Evolutionary conservation across 2,113 vertebrate genomes (phyloP), one percentile per base, ranked within the genome.

Genomic region (Pygoscelis adeliae): DNA sequence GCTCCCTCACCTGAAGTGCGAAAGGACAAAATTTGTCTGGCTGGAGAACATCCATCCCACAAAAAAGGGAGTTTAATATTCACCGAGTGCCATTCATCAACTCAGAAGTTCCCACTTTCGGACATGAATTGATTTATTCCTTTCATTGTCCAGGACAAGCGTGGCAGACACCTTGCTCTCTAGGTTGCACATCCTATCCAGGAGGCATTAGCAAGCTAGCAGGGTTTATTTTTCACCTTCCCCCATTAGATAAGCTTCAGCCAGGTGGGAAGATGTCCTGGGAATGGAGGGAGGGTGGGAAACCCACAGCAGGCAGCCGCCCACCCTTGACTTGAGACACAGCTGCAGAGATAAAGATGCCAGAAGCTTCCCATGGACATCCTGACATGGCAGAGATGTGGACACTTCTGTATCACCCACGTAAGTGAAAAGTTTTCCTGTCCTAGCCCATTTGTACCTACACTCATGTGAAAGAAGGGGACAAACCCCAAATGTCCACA

Each of bases 41-140:
- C 69, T 77, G 69, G 30, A 91, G 63, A 91, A 83, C 58, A 94
- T 83, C 81, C 70, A 65, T 82, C 79, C 79, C 67, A 44, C 3
- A 23, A 40, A 70, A 74, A 53, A 44, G 15, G 40, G 34, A 77
- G 38, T 44, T 95, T 79, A 95, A 85, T 86, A 80, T 53, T 90
- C 52, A 34, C 49, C 0, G 5, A n/a, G 65, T 46, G 66, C 62
- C 85, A 97, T 93, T 50, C 86, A 93, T 92, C 93, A 94, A 2
- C 40, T 25, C 3, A 2, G 44, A 93, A 91, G 58, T 72, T 87
- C 47, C 44, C 46, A 8, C 81, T 88, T 91, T 62, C 5, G 6
- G 87, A 82, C 69, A 32, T 12, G 56, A 76, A 85, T 76, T 80
- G 73, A 85, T 97, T 82, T 93, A 85, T 94, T 89, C 86, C 40